Evolutionary conservation across 1,140 invertebrate genomes (phyloP), one percentile per base, ranked within the genome.

Genomic region (Diachasma alloeum): DNA sequence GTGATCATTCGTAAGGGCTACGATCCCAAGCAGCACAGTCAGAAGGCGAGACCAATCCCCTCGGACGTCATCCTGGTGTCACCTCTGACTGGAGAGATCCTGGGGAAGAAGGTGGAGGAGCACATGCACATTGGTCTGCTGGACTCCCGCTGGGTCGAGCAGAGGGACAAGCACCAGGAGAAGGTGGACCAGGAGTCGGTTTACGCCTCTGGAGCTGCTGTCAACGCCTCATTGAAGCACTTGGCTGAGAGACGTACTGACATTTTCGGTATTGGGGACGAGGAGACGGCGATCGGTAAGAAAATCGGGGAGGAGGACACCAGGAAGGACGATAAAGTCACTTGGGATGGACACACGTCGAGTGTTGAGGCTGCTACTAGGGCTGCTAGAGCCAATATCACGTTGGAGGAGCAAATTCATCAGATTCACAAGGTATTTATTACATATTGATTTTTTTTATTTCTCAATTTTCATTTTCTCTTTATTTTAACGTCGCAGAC

Each of bases 231-330:
- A 86, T 93, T 99, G 82, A 99, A 98, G 86, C 94, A 98, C 83
- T 91, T 99, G 79, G 98, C 98, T 0, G 98, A 99, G 85, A 93
- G 98, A 81, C 96, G 99, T 95, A 99, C 98, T 3, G 99, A 99
- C 93, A 99, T 99, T 90, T 99, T 99, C 87, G 99, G 99, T 91
- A 95, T 97, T 74, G 98, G 98, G 78, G 96, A 97, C 84, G 98
- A 99, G 88, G 98, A 99, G 92, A 99, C 98, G 0, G 96, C 97
- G 1, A 99, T 99, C 87, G 98, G 98, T 93, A 98, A 98, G 90
- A 99, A 99, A 89, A 97, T 99, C 80, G 98, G 98, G 9, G 97
- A 99, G 88, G 98, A 99, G 84, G 97, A 95, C 87, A 94, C 93
- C 79, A 93, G 93, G 79, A 95, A 95, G 87, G 94, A 96, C 85